Percentiles rank a stretch among this genome's conserved stretches.
Evolutionary conservation across 2,888 invertebrate species (phyloP).

Genomic region (Drosophila anceps): DNA sequence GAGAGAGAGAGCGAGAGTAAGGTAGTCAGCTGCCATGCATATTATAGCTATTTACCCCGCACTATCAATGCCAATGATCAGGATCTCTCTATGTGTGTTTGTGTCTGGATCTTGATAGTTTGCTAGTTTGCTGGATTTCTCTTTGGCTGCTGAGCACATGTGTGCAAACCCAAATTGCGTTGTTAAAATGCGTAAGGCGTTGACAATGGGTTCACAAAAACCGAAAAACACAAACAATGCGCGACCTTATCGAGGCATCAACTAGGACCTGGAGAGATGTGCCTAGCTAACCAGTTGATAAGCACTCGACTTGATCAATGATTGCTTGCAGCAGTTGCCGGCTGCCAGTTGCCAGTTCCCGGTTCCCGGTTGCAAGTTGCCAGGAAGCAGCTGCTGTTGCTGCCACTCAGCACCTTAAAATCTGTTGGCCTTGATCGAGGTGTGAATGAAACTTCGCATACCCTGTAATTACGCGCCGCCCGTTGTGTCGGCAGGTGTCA

Average conservation of each 20-base stretch:
- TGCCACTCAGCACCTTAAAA: constrained; percentile 53
- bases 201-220: constrained; percentile 65
- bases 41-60: constrained; percentile 22
- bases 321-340: constrained; percentile 41
- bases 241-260: constrained; percentile 56
- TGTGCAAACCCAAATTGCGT: constrained; percentile 79
- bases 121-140: constrained; percentile 49
- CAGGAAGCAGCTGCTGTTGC: constrained; percentile 63
- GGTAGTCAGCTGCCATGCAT: constrained; percentile 22
- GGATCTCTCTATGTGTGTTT: constrained; percentile 33
- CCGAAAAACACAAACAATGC: constrained; percentile 53
- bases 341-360: constrained; percentile 2
- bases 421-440: constrained; percentile 72
- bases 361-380: constrained; percentile 20
- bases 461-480: constrained; percentile 73
- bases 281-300: constrained; percentile 64
- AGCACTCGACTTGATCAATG: constrained; percentile 36
- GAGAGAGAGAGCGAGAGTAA: neutral
- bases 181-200: constrained; percentile 77
- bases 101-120: constrained; percentile 63
- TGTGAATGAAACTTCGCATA: constrained; percentile 59
- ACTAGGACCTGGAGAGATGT: constrained; percentile 50
- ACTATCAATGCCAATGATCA: constrained; percentile 39
- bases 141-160: constrained; percentile 28
- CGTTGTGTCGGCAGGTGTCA: constrained; percentile 71